Base-by-base conservation (phyloP, 2,113 vertebrate species). In the Carassius carassius region DNA sequence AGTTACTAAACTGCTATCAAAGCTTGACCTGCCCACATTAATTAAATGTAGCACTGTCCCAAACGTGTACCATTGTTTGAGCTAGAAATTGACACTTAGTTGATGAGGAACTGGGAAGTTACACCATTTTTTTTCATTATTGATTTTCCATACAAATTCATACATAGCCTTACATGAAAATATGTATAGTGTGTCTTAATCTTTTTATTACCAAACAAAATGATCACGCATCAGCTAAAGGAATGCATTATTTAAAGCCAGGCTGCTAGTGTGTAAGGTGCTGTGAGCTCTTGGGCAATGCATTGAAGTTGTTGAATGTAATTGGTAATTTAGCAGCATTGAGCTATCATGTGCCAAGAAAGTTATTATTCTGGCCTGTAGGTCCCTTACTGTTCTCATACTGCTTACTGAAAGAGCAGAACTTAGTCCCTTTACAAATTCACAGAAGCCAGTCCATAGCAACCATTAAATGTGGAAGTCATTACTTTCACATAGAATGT, bases 251-350 rank as follows among this genome's bases (percentile, higher is more conserved):
- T 79, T 79, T 63, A 79, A 79, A 47, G 77, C 13, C 37, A 63
- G 77, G 58, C n/a, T 79, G 35, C 62, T 44, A 47, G 77, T 25
- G 35, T 25, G n/a, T 63, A 44, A 63, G 77, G 77, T 79, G 35
- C 21, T 37, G 3, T 14, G 17, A 37, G 25, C 76, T 92, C 85
- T 81, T 41, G 91, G 89, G 92, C 91, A 90, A 89, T 89, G 83
- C 85, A 86, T 93, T 93, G 91, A 90, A 94, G 90, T 88, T 91
- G 85, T 91, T 89, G 89, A 90, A 86, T 9, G 0, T 93, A 93
- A 94, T 88, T 91, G 90, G 84, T 92, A 89, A 92, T 94, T 92
- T 93, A 90, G 91, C 92, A 93, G 90, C 88, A 90, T 87, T 82
- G 90, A 88, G 90, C 89, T 92, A 86, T 91, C 84, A 83, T 86